A percentile compares a stretch with the other conserved stretches of the same genome.
phyloP scores from a whole-genome alignment of 2,113 vertebrate species.

The Ahaetulla prasina region DNA sequence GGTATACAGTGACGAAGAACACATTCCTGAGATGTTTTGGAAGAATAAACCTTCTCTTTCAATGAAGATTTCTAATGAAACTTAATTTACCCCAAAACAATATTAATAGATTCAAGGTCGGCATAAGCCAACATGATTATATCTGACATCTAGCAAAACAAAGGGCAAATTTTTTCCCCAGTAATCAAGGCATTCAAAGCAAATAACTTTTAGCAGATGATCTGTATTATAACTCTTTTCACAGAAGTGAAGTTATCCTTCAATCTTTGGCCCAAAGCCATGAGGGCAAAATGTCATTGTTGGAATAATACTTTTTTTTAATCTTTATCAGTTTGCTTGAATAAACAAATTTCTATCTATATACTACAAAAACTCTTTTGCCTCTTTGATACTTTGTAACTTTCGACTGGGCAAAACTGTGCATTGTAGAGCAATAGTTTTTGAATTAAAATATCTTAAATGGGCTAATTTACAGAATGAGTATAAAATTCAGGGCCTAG shows the following conservation, averaged over 20 bases:
- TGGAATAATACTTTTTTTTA: conserved; percentile 2
- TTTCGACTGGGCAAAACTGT: background rate
- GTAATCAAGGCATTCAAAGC: conserved; percentile 21
- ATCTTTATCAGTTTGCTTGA: background rate
- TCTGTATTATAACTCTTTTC: conserved; percentile 2
- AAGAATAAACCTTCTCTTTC: background rate
- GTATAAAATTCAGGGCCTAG: background rate
- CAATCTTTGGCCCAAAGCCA: conserved; percentile 16
- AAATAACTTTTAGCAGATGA: conserved; percentile 19
- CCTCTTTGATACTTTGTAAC: background rate
- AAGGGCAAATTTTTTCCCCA: background rate
- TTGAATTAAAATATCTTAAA: background rate
- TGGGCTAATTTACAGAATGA: background rate
- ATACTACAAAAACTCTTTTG: background rate
- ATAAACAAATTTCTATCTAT: background rate
- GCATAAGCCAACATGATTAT: conserved; percentile 14
- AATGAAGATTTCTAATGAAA: conserved; percentile 5
- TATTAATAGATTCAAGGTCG: conserved; percentile 13
- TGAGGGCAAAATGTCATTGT: background rate
- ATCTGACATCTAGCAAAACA: conserved; percentile 24
- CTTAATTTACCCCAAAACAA: conserved; percentile 7
- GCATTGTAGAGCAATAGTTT: background rate
- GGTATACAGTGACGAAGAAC: background rate
- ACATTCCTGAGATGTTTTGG: background rate
- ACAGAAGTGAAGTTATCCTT: conserved; percentile 13